A percentile compares a stretch with the other conserved stretches of the same genome.
Conservation (phyloP, 2,113 vertebrate genomes). For the Tautogolabrus adspersus region DNA sequence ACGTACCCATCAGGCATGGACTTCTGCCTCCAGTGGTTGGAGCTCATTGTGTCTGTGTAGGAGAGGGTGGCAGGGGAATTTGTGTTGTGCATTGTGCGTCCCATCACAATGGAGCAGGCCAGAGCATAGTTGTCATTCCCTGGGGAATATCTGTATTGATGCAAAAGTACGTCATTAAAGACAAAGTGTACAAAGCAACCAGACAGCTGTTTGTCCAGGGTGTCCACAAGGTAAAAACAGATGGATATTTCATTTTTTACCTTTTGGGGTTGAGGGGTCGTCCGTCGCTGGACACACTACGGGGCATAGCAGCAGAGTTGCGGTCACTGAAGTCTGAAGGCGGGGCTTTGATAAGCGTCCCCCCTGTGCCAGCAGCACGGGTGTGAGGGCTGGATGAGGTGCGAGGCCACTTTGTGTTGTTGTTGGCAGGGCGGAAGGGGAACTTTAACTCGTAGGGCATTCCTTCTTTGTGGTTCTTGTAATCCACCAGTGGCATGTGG, state of each 20-base stretch:
- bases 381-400: slow-evolving; percentile 87
- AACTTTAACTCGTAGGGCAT: slow-evolving; percentile 95
- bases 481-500: slow-evolving; percentile 95
- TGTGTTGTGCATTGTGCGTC: slow-evolving; percentile 89
- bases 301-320: slow-evolving; percentile 87
- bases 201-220: not conserved
- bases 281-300: slow-evolving; percentile 95
- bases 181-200: not conserved
- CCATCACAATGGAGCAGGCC: slow-evolving; percentile 91
- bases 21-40: slow-evolving; percentile 91
- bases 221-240: not conserved
- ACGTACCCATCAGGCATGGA: slow-evolving; percentile 92
- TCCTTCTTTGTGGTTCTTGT: slow-evolving; percentile 93
- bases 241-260: slow-evolving; percentile 55
- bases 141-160: slow-evolving; percentile 87
- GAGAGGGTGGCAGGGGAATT: slow-evolving; percentile 90
- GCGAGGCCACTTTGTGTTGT: slow-evolving; percentile 94
- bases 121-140: slow-evolving; percentile 94
- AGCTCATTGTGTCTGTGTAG: slow-evolving; percentile 87
- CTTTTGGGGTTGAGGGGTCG: slow-evolving; percentile 90
- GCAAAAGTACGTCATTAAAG: slow-evolving; percentile 8
- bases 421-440: slow-evolving; percentile 89
- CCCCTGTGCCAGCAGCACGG: slow-evolving; percentile 78
- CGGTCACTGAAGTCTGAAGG: slow-evolving; percentile 84
- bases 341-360: slow-evolving; percentile 86